Base-by-base conservation (phyloP, 2,797 vertebrate species). In the Acrossocheilus fasciatus region DNA sequence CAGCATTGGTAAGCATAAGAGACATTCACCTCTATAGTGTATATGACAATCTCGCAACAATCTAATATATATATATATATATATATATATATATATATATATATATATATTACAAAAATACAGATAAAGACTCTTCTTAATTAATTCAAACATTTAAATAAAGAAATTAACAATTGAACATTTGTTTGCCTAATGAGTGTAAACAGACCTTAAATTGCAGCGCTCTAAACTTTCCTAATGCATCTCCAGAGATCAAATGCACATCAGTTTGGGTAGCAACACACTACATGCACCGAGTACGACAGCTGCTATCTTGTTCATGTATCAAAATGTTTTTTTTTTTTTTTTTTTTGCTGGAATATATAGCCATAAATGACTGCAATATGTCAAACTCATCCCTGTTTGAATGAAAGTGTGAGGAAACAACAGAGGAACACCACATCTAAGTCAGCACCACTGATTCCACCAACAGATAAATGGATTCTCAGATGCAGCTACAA, bases 271-370 rank as follows among this genome's bases (percentile, higher is more conserved):
- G 47, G 26, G 41, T 72, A 80, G 50, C 10, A 72, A 72, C 52
- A 70, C 66, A 72, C 75, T 70, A 47, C 47, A 79, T 72, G 84
- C 84, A 72, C 39, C 18, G 7, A 59, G 36, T 54, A 73, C 34
- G 43, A 87, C 72, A 83, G 87, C 74, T 57, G 75, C 69, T 86
- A 30, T 75, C 82, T 81, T 68, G 45, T 84, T 85, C 39, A 59
- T 79, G 36, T 47, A 80, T 72, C 76, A 85, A 85, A 73, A 20
- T 52, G 64, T 84, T 84, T 26, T 26, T 26, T 26, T 26, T 26
- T 26, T n/a, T 52, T 81, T 84, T 77, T 68, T 77, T 68, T 5
- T 66, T 36, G 76, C 18, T 47, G 64, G 26, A 79, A 80, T 62
- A 47, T 69, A 30, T 72, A 47, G 18, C 66, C 8, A 54, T 59